phyloP scores from a whole-genome alignment of 2,888 invertebrate genomes.

The Perithous albicinctus region DNA sequence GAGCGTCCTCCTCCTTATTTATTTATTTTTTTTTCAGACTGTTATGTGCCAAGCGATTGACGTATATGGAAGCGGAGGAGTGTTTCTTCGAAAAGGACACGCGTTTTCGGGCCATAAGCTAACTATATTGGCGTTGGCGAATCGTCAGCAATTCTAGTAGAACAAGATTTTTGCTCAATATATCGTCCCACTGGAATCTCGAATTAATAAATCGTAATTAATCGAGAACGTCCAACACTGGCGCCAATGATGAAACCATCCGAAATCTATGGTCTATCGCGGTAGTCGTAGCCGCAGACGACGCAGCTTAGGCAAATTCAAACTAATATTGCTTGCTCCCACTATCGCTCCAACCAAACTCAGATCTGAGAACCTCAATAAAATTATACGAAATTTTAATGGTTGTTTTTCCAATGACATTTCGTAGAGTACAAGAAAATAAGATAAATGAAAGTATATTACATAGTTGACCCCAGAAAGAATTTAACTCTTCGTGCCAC shows the following conservation, averaged over 20 bases:
- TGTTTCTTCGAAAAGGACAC: constrained; percentile 52
- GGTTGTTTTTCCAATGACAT: background rate
- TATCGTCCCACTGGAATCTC: constrained; percentile 53
- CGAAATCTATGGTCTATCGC: background rate
- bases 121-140: constrained; percentile 12
- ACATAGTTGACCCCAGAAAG: background rate
- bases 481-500: too few species aligned
- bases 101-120: constrained; percentile 4
- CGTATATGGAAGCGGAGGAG: constrained; percentile 11
- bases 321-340: constrained; percentile 1
- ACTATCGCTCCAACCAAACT: too few species aligned
- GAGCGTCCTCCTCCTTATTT: constrained; percentile 2
- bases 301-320: background rate
- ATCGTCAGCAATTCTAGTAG: constrained; percentile 2
- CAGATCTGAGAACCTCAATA: too few species aligned
- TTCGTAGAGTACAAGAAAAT: background rate
- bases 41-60: constrained; percentile 12
- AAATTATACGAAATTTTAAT: too few species aligned
- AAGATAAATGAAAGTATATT: background rate
- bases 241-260: constrained; percentile 66
- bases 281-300: background rate
- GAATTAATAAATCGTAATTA: constrained; percentile 70
- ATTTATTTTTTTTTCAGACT: background rate
- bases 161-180: constrained; percentile 14
- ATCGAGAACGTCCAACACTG: constrained; percentile 67